Evolutionary conservation across 2,888 invertebrate genomes (phyloP), one percentile per base, ranked within the genome.

Genomic region (Drosophila setosimentum): DNA sequence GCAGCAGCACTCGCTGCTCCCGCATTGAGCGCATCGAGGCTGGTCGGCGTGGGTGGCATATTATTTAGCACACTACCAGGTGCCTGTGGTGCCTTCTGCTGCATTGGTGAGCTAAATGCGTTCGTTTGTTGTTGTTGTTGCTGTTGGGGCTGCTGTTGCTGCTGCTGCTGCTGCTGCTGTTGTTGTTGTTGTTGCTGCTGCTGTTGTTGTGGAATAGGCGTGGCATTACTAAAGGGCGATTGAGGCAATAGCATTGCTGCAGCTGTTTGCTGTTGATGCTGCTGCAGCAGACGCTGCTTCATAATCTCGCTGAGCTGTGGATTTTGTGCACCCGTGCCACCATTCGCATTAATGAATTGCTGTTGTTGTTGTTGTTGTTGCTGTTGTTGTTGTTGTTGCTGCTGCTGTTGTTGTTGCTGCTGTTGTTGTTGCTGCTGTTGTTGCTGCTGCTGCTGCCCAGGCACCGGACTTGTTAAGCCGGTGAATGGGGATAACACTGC

Each of bases 401-500:
- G 92, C 61, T 91, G 91, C 4, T 88, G 89, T 61, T 92, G 92
- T 63, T 91, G 93, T 63, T 92, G 92, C 59, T 91, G 91, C 30
- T 83, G 84, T 53, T 92, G 92, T 67, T 91, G 93, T 63, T 92
- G 92, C 61, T 91, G 91, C 0, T 45, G 91, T 18, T 49, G 48
- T 35, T 83, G 84, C 54, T 92, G 92, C 70, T 91, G 93, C 68
- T 92, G 92, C 64, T 91, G 91, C 3, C 92, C 88, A 0, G 92
- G 89, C 62, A 91, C 89, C 3, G 92, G 91, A 63, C 93, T 93
- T 45, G 92, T 91, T 27, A 92, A 66, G 93, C 94, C 95, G 7
- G 72, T 66, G 92, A 96, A 97, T 24, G 97, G 96, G 45, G 96
- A 96, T 89, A 96, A 94, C 73, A 96, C 96, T 21, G 96, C 94